Base-by-base conservation (phyloP, 2,888 invertebrate species). In the Pyrrhia umbra region DNA sequence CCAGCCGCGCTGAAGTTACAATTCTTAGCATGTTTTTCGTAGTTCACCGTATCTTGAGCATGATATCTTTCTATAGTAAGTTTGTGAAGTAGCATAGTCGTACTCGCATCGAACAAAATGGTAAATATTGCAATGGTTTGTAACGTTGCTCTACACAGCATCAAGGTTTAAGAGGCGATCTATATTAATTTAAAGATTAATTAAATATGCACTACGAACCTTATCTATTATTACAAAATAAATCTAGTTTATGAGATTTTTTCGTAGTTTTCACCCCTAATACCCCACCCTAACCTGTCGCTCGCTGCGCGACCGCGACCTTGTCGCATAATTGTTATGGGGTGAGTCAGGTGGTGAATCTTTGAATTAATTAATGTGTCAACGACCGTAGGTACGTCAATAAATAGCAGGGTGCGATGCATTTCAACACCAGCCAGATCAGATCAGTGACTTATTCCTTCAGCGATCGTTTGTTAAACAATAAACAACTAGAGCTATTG, bases 1-100 rank as follows among this genome's bases (percentile, higher is more conserved):
- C 45, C 68, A 39, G 54, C 15, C 34, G 13, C 13, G 1, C 8
- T 27, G 3, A 13, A 8, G 16, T 52, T 18, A 4, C n/a, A 15
- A 49, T 18, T 23, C 25, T 52, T 15, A 34, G 56, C 67, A 51
- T 46, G 3, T 13, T 16, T 10, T 16, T 6, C n/a, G 45, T 3
- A 1, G 6, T 34, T 45, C 0, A n/a, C 15, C n/a, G 6, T 20
- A 46, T 25, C 45, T 46, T 25, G 8, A 59, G 39, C 45, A 46
- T 65, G 8, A 42, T 6, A 47, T 42, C 2, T 4, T 40, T 0
- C 2, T 2, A 10, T 42, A 13, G 18, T n/a, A n/a, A n/a, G n/a
- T 10, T 52, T 10, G 1, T 15, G n/a, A n/a, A n/a, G n/a, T 20
- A n/a, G n/a, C n/a, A n/a, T n/a, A n/a, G n/a, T n/a, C n/a, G n/a